Base-by-base conservation (phyloP, 2,113 vertebrate species). In the Nothoprocta pentlandii region DNA sequence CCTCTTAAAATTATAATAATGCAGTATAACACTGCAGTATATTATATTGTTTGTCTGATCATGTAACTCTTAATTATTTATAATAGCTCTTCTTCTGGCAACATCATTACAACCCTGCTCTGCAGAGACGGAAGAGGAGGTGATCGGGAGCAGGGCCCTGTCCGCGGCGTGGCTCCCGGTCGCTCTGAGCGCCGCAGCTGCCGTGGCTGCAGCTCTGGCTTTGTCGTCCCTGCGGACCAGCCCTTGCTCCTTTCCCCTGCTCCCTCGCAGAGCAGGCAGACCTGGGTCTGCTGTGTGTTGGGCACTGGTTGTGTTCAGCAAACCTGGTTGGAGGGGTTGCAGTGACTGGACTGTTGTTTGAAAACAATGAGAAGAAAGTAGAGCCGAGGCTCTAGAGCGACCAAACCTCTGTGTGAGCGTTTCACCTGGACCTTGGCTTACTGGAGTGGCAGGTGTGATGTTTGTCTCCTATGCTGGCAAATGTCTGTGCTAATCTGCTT, bases 371-470 rank as follows among this genome's bases (percentile, higher is more conserved):
- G 46, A 7, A 56, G 54, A 56, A 56, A 56, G 26, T 36, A 6
- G 54, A 30, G 41, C 58, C 46, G 75, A 74, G 46, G 42, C 74
- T 87, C 81, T 84, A 67, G 42, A 63, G 78, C 66, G 63, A 42
- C 74, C 26, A 47, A 80, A 19, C 41, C 12, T 34, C 9, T 16
- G 14, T 2, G 1, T 34, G 41, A n/a, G 22, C 73, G 1, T 30
- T 83, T 80, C 0, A 3, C 34, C 17, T 28, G 36, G n/a, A 54
- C 73, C 26, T 73, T 26, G 36, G 4, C 2, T 1, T 64, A 41
- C 42, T 0, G 0, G 53, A 19, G 42, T 5, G 1, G 44, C 51
- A 34, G 34, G 30, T 30, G 59, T 58, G 36, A 4, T 6, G 6
- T 14, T 4, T 49, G 26, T 20, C 58, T 70, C 73, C 32, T 15